A percentile compares a stretch with the other conserved stretches of the same genome.
These are phyloP conservation scores for Junonia oenone DNA, from an alignment of 2,888 invertebrate species.

Conservation along the genomic window DNA sequence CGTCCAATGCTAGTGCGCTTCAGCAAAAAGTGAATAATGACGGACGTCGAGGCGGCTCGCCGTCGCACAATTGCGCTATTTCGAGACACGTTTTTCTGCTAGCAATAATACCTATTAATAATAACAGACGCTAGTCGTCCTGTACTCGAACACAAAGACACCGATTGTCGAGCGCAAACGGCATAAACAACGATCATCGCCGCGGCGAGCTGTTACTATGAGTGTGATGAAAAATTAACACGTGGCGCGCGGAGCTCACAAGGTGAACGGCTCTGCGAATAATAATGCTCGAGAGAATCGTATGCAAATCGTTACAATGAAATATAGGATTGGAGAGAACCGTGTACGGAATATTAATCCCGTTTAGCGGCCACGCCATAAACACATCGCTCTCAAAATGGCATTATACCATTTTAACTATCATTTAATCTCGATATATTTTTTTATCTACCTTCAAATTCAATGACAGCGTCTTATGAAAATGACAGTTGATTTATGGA, in stretches of 20 bases:
- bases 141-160: slow-evolving; percentile 39
- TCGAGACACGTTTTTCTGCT: slow-evolving; percentile 68
- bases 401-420: neutral
- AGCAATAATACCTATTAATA: slow-evolving; percentile 56
- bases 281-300: slow-evolving; percentile 19
- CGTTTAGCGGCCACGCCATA: slow-evolving; percentile 6
- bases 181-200: slow-evolving; percentile 12
- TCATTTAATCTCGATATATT: neutral
- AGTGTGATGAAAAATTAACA: slow-evolving; percentile 34
- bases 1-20: slow-evolving; percentile 33
- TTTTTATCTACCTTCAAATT: neutral
- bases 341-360: slow-evolving; percentile 11
- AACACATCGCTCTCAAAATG: neutral
- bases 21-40: slow-evolving; percentile 67
- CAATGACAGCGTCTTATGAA: neutral
- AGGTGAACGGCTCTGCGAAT: slow-evolving; percentile 52
- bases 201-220: slow-evolving; percentile 15
- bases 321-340: slow-evolving; percentile 24
- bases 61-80: slow-evolving; percentile 63
- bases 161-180: slow-evolving; percentile 21
- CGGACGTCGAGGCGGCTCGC: slow-evolving; percentile 41
- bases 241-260: slow-evolving; percentile 42
- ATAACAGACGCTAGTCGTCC: slow-evolving; percentile 48
- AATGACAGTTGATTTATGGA: neutral
- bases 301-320: slow-evolving; percentile 23